Percentiles rank a stretch among this genome's conserved stretches.
Conservation (phyloP, 2,113 vertebrate genomes). For the Ceuthmochares aereus region DNA sequence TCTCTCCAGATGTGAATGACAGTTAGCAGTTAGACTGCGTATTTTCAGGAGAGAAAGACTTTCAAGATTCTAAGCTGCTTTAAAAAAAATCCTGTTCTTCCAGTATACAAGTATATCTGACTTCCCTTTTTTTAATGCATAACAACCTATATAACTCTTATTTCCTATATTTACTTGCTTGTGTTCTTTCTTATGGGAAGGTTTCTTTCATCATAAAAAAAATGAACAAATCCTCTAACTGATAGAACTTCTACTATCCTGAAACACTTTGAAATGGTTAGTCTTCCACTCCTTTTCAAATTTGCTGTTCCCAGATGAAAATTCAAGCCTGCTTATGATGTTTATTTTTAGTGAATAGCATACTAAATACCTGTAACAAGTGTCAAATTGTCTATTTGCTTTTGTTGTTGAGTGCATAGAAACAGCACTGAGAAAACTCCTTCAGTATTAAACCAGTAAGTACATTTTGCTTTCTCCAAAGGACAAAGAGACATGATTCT, state of each 20-base stretch:
- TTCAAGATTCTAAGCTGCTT: not conserved
- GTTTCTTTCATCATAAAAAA: not conserved
- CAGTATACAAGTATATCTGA: not conserved
- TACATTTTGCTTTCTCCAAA: not conserved
- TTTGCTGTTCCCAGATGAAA: not conserved
- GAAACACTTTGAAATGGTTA: not conserved
- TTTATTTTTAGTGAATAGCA: slow-evolving; percentile 9
- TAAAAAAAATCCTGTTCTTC: not conserved
- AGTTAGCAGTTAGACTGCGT: not conserved
- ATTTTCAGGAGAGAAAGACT: not conserved
- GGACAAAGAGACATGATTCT: not conserved
- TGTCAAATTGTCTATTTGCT: not conserved
- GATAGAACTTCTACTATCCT: not conserved
- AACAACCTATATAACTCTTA: not conserved
- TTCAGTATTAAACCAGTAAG: not conserved
- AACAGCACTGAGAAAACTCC: not conserved
- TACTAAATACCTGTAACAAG: not conserved
- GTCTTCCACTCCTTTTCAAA: not conserved
- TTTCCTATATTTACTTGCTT: not conserved
- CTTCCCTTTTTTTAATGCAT: not conserved
- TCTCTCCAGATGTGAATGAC: not conserved
- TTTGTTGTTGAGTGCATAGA: not conserved
- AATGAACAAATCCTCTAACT: not conserved
- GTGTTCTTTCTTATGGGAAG: not conserved
- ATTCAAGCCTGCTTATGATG: not conserved